Conservation (phyloP, 2,113 vertebrate genomes). For the Myotis yumanensis region DNA sequence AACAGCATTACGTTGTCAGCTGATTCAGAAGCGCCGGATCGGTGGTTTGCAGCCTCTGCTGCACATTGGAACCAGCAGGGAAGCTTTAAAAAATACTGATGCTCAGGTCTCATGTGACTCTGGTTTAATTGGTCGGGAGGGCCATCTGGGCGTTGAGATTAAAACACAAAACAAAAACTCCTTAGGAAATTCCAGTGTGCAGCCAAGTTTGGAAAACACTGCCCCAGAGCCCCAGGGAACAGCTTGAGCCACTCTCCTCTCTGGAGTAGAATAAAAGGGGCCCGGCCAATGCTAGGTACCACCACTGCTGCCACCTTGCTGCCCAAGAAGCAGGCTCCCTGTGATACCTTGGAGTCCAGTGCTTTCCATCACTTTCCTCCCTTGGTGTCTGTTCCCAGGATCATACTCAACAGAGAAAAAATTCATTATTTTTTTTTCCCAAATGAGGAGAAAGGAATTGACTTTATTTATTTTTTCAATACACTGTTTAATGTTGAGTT, state of each 20-base stretch:
- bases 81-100: neutral
- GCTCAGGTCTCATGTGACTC: neutral
- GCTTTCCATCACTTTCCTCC: neutral
- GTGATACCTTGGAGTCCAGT: neutral
- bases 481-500: neutral
- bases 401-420: neutral
- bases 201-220: neutral
- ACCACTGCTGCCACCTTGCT: neutral
- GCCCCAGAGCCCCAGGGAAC: neutral
- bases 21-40: neutral
- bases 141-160: neutral
- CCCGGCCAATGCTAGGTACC: neutral
- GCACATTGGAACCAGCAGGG: neutral
- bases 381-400: neutral
- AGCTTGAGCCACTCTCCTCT: neutral
- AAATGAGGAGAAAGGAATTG: neutral
- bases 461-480: conserved; percentile 4
- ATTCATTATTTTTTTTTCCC: neutral
- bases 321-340: neutral
- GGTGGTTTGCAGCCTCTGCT: neutral
- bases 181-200: neutral
- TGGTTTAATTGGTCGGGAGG: neutral
- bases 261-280: neutral
- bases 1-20: neutral
- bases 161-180: neutral